Conservation (phyloP, 2,113 vertebrate species). For the Istiophorus platypterus region DNA sequence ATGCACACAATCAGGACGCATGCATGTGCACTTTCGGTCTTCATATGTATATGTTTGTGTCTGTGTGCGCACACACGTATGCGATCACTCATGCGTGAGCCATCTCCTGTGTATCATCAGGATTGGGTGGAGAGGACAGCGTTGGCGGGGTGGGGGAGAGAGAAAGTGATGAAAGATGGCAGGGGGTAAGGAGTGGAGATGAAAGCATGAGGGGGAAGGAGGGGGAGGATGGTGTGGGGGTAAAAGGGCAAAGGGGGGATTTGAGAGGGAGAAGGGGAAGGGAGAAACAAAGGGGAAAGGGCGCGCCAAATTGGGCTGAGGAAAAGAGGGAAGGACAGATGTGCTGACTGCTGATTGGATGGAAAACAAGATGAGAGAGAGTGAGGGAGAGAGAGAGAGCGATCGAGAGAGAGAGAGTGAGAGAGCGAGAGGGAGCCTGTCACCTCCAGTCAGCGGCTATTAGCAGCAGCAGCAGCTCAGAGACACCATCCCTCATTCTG, state of each 20-base stretch:
- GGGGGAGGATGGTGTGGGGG: slow-evolving; percentile 40
- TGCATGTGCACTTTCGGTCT: neutral
- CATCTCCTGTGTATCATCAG: slow-evolving; percentile 71
- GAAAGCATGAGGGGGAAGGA: slow-evolving; percentile 54
- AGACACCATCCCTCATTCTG: slow-evolving; percentile 81
- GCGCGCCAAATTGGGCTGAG: slow-evolving; percentile 67
- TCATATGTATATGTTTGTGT: slow-evolving; percentile 50
- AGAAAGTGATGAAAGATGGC: slow-evolving; percentile 72
- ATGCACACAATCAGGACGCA: slow-evolving; percentile 6
- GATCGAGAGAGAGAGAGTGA: slow-evolving; percentile 2
- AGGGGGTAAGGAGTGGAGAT: slow-evolving; percentile 73
- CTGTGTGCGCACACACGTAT: slow-evolving; percentile 1
- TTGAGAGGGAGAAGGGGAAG: slow-evolving; percentile 45
- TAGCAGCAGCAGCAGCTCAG: slow-evolving; percentile 78
- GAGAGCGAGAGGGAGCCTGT: slow-evolving; percentile 64
- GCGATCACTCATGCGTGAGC: slow-evolving; percentile 67
- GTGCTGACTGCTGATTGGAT: slow-evolving; percentile 79
- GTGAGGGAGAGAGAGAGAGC: slow-evolving; percentile 23
- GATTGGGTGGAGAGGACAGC: slow-evolving; percentile 56
- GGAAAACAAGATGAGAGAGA: slow-evolving; percentile 60
- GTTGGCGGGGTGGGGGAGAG: neutral
- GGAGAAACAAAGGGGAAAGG: slow-evolving; percentile 59
- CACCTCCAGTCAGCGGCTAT: slow-evolving; percentile 82
- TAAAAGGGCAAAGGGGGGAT: slow-evolving; percentile 73
- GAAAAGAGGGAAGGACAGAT: slow-evolving; percentile 72